Conservation (phyloP, 2,797 vertebrate species). For the Neomorphus geoffroyi region DNA sequence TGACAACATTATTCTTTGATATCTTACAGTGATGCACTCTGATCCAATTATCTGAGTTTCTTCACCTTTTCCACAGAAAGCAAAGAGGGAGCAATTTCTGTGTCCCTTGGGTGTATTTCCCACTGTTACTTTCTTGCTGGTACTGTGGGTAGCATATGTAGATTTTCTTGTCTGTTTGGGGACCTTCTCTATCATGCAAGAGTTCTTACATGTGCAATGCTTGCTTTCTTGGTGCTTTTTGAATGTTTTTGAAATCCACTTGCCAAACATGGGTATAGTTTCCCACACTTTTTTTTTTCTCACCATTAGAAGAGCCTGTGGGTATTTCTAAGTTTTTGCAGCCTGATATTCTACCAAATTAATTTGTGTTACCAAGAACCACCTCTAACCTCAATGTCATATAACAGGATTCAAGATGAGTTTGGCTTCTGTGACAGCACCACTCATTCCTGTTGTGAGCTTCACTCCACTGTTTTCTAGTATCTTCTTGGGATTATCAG, state of each 20-base stretch:
- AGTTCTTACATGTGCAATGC: not conserved
- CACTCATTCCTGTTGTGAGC: not conserved
- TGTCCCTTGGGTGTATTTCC: not conserved
- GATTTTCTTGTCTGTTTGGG: not conserved
- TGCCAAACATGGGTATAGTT: not conserved
- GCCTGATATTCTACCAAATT: not conserved
- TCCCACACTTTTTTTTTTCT: not conserved
- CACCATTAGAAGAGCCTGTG: not conserved
- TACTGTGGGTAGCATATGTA: not conserved
- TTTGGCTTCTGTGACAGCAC: not conserved
- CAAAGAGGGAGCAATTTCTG: not conserved
- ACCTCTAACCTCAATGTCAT: not conserved
- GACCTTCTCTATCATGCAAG: not conserved
- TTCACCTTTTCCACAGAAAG: not conserved
- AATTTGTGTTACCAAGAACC: not conserved
- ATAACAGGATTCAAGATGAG: not conserved
- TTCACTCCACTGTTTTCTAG: not conserved
- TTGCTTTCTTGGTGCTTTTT: not conserved
- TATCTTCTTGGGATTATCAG: not conserved
- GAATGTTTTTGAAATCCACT: not conserved
- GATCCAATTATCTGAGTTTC: not conserved
- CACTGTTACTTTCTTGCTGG: not conserved
- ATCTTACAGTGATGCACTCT: not conserved
- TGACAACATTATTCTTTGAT: not conserved
- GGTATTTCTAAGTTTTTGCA: not conserved